Evolutionary conservation across 2,113 vertebrate genomes (phyloP), one percentile per base, ranked within the genome.

Genomic region (Turdus rufiventris): DNA sequence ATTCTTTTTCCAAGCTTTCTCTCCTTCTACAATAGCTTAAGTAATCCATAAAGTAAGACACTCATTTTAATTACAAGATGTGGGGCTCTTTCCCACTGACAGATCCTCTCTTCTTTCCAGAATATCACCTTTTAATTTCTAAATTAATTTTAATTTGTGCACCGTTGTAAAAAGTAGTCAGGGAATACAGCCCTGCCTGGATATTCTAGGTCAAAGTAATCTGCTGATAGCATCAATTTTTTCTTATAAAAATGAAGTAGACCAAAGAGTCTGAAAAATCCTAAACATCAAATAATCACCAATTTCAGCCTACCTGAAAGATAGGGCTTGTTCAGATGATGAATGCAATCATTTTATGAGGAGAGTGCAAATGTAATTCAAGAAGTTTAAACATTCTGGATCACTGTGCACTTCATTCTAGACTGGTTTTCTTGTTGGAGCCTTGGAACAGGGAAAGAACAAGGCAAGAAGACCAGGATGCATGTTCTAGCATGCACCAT

Each of bases 91-190:
- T 91, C 51, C 56, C 47, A 80, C 67, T 47, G 58, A 72, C 54
- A 78, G 88, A 85, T 50, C 34, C 70, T 85, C 29, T 91, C 76
- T 93, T 60, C 72, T 88, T 92, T 83, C 67, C 60, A 92, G 76
- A 90, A 86, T 45, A 72, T 24, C 93, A 67, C 23, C 29, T 92
- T 93, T 91, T 86, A 80, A 89, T 88, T 93, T 86, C 33, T 86
- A 65, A 88, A 91, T 91, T 54, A 67, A 67, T 67, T 67, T 67
- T 40, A 38, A 78, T 40, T 88, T 87, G 51, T 87, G 60, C 47
- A 86, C 75, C 70, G 67, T 17, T 78, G 33, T 43, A 89, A 93
- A 29, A 95, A 56, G 57, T 81, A 82, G 78, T 89, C 53, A 82
- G 88, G 61, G 77, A 96, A 91, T 50, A 91, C 29, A 93, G 47